These are phyloP conservation scores for Lerista edwardsae DNA, from an alignment of 2,797 vertebrate genomes.

Conservation along the genomic window DNA sequence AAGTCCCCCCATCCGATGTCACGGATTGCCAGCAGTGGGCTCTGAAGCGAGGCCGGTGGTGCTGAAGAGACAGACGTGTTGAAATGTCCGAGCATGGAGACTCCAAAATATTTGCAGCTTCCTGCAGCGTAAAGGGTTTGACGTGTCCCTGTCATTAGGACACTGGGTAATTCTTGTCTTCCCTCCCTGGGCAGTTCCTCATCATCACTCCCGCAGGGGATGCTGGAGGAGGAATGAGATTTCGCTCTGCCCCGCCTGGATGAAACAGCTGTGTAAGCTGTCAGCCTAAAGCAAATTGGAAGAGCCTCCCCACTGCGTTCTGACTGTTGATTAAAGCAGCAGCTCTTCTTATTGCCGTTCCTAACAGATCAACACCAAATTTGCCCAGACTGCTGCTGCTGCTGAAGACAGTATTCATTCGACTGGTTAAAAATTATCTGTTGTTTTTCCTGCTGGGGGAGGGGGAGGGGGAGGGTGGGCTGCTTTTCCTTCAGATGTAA, in stretches of 20 bases:
- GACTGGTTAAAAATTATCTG: constrained; percentile 47
- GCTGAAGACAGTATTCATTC: constrained; percentile 36
- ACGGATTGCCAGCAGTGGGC: neutral
- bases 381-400: constrained; percentile 42
- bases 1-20: neutral
- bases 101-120: neutral
- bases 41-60: neutral
- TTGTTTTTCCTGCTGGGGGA: constrained; percentile 31
- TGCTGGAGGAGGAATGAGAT: constrained; percentile 3
- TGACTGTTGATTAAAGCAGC: constrained; percentile 65
- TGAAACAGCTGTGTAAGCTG: constrained; percentile 42
- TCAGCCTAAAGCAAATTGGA: constrained; percentile 55
- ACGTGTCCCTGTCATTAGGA: constrained; percentile 18
- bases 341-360: constrained; percentile 57
- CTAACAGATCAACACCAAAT: constrained; percentile 39
- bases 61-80: neutral
- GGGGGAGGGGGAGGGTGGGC: neutral
- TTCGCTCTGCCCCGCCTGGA: constrained; percentile 9
- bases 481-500: neutral
- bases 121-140: constrained; percentile 13
- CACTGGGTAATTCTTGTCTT: neutral
- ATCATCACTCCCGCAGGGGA: neutral
- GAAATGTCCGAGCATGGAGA: constrained; percentile 2
- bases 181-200: neutral
- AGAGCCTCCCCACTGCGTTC: constrained; percentile 42